Evolutionary conservation across 2,888 invertebrate species (phyloP).

Genomic region (Cephus spinipes): DNA sequence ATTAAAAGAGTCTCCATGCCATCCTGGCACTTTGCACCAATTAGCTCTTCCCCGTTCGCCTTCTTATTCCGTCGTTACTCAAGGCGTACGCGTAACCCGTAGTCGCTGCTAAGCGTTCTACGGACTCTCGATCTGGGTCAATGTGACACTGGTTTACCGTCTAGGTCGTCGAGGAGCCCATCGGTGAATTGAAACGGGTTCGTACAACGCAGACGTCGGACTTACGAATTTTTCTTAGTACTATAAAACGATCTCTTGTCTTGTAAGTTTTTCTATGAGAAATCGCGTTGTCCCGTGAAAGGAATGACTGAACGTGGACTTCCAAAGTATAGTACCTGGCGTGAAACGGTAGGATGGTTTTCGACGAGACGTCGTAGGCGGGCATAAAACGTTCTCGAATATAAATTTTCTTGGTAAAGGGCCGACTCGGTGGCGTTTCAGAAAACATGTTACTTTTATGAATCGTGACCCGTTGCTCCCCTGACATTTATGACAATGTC

Average conservation of each 20-base stretch:
- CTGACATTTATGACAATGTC: conserved; percentile 4
- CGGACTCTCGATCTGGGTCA: conserved; percentile 30
- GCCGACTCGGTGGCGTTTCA: background rate
- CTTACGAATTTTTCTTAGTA: background rate
- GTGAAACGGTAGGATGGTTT: background rate
- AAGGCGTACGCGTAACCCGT: background rate
- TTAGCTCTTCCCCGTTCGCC: conserved; percentile 17
- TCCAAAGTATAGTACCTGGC: background rate
- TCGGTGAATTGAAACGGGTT: background rate
- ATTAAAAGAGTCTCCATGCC: conserved; percentile 13
- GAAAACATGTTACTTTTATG: conserved; percentile 2
- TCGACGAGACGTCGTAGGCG: background rate
- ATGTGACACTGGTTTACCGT: conserved; percentile 25
- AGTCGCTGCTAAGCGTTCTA: background rate
- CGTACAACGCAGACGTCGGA: background rate
- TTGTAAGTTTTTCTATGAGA: background rate
- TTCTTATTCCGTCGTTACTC: conserved; percentile 9
- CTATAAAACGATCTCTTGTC: background rate
- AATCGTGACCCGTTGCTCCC: background rate
- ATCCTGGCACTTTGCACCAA: conserved; percentile 10
- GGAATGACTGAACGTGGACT: background rate
- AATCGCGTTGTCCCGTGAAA: background rate
- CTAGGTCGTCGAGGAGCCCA: background rate
- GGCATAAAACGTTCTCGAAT: conserved; percentile 5
- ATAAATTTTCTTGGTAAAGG: conserved; percentile 3